phyloP scores from a whole-genome alignment of 1,140 invertebrate species.

The Ostrea edulis region DNA sequence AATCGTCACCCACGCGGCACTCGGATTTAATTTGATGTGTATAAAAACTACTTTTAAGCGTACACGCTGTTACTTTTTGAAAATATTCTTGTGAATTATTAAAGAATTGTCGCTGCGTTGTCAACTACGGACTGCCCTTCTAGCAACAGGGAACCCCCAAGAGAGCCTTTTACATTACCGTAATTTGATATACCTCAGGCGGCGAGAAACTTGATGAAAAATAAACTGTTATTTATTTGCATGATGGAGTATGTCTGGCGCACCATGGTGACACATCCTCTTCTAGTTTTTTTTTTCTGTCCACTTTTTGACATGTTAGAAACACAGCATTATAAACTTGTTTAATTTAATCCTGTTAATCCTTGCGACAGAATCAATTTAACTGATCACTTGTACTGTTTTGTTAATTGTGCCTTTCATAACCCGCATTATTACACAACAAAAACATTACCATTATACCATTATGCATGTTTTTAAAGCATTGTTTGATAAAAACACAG shows the following conservation, averaged over 20 bases:
- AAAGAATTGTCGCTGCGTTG: conserved; percentile 15
- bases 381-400: too few species aligned
- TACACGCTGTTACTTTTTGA: not conserved
- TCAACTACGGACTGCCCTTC: not conserved
- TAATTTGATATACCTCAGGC: conserved; percentile 18
- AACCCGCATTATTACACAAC: too few species aligned
- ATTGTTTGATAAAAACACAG: too few species aligned
- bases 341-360: too few species aligned
- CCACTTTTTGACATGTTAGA: too few species aligned
- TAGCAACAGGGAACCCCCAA: not conserved
- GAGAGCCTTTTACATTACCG: not conserved
- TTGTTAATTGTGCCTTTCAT: too few species aligned
- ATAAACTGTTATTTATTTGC: not conserved
- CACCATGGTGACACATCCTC: not conserved
- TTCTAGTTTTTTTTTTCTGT: not conserved
- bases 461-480: too few species aligned
- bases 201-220: not conserved
- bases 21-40: not conserved
- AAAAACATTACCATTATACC: too few species aligned
- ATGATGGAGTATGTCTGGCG: not conserved
- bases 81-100: conserved; percentile 15
- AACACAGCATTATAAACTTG: too few species aligned
- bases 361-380: too few species aligned
- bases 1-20: not conserved
- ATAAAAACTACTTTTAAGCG: conserved; percentile 1